Evolutionary conservation across 2,797 vertebrate genomes (phyloP).

Genomic region (Alca torda): DNA sequence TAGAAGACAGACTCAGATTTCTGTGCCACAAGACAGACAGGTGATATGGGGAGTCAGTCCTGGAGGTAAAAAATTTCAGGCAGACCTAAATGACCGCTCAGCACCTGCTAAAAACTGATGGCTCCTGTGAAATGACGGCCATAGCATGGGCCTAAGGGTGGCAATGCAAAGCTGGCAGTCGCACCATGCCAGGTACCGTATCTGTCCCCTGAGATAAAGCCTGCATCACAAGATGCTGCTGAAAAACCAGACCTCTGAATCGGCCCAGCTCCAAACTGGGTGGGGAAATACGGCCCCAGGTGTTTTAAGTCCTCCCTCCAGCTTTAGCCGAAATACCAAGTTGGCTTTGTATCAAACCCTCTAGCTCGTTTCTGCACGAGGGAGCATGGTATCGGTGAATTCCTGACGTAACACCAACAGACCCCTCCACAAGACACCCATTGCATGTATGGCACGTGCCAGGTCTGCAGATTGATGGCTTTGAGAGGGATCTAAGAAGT

Average conservation of each 20-base stretch:
- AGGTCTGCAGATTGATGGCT: not conserved
- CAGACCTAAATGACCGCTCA: not conserved
- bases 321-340: not conserved
- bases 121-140: not conserved
- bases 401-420: not conserved
- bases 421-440: not conserved
- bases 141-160: not conserved
- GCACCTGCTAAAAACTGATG: not conserved
- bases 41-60: not conserved
- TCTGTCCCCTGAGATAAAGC: not conserved
- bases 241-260: not conserved
- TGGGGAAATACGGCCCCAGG: not conserved
- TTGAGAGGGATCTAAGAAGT: not conserved
- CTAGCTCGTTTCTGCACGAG: not conserved
- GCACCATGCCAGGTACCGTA: not conserved
- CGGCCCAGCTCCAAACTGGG: not conserved
- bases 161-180: not conserved
- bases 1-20: not conserved
- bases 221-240: not conserved
- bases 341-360: not conserved
- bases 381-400: not conserved
- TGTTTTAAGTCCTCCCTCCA: not conserved
- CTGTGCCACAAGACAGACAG: not conserved
- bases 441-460: rapidly evolving
- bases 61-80: not conserved